Percentiles rank a stretch among this genome's conserved stretches.
Conservation (phyloP, 2,113 vertebrate species). For the Symphodus melops region DNA sequence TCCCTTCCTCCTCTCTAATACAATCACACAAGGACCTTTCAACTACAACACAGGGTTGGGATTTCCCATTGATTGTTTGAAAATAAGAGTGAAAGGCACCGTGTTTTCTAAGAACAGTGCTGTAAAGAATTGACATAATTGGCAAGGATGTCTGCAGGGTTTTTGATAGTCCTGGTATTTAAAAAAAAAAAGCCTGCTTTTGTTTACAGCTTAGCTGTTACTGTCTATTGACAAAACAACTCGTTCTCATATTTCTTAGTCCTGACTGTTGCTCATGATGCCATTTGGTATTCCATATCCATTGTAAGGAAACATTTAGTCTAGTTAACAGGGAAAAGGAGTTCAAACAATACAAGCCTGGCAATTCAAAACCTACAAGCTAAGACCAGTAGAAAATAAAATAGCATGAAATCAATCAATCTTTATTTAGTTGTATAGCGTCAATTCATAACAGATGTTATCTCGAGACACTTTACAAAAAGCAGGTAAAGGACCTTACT, state of each 20-base stretch:
- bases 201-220: background rate
- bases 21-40: constrained; percentile 48
- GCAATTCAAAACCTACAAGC: too few species aligned
- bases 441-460: too few species aligned
- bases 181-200: constrained; percentile 3
- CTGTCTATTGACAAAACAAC: background rate
- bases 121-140: background rate
- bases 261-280: background rate
- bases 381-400: too few species aligned
- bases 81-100: constrained; percentile 5
- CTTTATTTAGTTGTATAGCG: too few species aligned
- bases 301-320: background rate
- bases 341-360: too few species aligned
- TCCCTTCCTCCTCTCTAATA: constrained; percentile 28
- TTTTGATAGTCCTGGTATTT: constrained; percentile 6
- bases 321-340: too few species aligned
- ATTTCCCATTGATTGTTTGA: constrained; percentile 42
- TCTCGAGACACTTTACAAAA: too few species aligned
- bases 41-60: constrained; percentile 19
- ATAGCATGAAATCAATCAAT: too few species aligned
- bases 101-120: constrained; percentile 13
- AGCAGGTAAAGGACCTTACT: too few species aligned
- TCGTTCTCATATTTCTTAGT: background rate
- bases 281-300: background rate
- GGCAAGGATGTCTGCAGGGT: background rate